Conservation (phyloP, 2,113 vertebrate species). For the Chrysochloris asiatica region DNA sequence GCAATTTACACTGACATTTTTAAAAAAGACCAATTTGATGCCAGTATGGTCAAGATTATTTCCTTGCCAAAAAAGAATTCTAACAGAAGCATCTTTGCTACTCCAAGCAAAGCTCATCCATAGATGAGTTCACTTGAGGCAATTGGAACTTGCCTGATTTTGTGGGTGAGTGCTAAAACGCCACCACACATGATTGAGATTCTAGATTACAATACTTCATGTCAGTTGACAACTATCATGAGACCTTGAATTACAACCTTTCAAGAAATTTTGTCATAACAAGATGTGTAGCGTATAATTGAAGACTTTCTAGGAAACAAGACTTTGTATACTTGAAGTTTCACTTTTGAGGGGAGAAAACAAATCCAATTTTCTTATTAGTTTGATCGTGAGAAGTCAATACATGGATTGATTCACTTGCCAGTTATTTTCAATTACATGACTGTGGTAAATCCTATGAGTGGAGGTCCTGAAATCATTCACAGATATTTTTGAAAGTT, state of each 20-base stretch:
- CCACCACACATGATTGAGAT: background rate
- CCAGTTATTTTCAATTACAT: conserved; percentile 12
- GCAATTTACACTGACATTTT: too few species aligned
- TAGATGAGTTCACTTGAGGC: background rate
- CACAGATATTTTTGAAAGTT: background rate
- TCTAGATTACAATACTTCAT: background rate
- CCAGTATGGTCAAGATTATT: background rate
- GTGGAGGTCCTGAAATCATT: background rate
- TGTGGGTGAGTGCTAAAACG: background rate
- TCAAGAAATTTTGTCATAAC: background rate
- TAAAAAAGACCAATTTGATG: too few species aligned
- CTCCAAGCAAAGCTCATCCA: too few species aligned
- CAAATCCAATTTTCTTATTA: background rate
- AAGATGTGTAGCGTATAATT: background rate
- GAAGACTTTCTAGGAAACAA: background rate
- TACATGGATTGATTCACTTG: background rate
- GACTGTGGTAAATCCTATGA: background rate
- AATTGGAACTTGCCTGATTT: background rate
- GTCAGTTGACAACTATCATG: background rate
- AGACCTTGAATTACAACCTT: background rate
- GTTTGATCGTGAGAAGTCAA: background rate
- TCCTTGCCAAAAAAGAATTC: background rate
- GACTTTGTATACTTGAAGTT: background rate
- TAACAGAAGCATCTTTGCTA: background rate
- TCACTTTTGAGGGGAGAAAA: background rate